Evolutionary conservation across 2,113 vertebrate species (phyloP), one percentile per base, ranked within the genome.

Genomic region (Barnardius zonarius): DNA sequence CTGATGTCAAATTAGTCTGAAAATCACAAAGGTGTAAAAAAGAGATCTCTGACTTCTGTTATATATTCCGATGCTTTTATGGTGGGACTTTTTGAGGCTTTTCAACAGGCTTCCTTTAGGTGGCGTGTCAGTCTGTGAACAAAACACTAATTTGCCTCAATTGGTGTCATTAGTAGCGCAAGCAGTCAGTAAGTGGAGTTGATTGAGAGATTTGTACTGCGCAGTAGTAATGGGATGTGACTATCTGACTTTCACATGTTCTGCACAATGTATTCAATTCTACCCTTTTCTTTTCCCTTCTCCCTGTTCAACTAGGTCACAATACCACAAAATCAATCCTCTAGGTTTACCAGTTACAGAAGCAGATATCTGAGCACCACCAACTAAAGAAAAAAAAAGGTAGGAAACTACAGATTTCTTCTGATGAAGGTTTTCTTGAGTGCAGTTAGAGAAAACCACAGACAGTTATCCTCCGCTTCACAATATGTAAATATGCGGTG

Each of bases 71-170:
- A 6, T 31, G 9, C 3, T 62, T 72, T 77, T 27, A 69, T 23
- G 5, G 30, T 57, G 43, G 28, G 57, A 44, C 27, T 75, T 52
- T 68, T 62, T 68, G 5, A 69, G 19, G 9, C 15, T 23, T 86
- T 74, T 73, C 33, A 76, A 14, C 9, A 49, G 7, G 14, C 19
- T 77, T 85, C 19, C 19, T 80, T 77, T 43, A 46, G 18, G 18
- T 19, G 18, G 44, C 0, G 0, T 76, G 46, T n/a, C 5, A 3
- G 23, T 57, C 1, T 72, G 18, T 41, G 35, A 39, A 48, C 9
- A 68, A 85, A 75, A 41, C 24, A 44, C 2, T 17, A 7, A 35
- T 66, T 86, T 37, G 3, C 55, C 57, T 9, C 62, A 62, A 6
- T 13, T 35, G 5, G 59, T 51, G n/a, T 20, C 17, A 25, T 62